Percentiles rank a stretch among this genome's conserved stretches.
phyloP scores from a whole-genome alignment of 2,113 vertebrate genomes.

The Atlantisia rogersi region DNA sequence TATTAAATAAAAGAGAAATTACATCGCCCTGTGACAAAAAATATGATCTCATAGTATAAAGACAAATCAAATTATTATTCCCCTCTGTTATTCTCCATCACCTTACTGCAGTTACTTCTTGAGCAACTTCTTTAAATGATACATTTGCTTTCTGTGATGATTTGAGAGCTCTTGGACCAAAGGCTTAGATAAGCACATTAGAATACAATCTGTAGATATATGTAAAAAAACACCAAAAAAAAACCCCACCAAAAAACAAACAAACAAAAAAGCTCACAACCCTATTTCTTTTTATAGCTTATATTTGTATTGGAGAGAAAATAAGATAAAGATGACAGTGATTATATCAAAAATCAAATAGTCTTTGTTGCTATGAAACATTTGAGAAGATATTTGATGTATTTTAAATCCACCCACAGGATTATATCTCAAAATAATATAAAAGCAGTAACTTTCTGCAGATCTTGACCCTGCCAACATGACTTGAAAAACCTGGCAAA shows the following conservation, averaged over 20 bases:
- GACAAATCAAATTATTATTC: background rate
- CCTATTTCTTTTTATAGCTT: background rate
- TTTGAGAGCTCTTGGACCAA: background rate
- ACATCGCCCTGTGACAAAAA: background rate
- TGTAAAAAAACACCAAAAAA: background rate
- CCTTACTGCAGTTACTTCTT: background rate
- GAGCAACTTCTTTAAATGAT: background rate
- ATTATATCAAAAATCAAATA: background rate
- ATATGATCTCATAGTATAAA: background rate
- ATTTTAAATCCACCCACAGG: background rate
- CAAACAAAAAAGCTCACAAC: background rate
- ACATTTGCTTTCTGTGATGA: background rate
- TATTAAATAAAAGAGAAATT: background rate
- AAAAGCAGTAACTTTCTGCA: background rate
- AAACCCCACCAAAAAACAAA: background rate
- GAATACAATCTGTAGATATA: background rate
- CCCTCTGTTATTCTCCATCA: background rate
- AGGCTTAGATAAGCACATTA: background rate
- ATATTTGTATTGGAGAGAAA: background rate
- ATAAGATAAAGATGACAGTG: background rate
- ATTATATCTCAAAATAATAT: slow-evolving; percentile 1
- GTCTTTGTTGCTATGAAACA: background rate
- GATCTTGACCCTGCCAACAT: slow-evolving; percentile 14
- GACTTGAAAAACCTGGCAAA: slow-evolving; percentile 21
- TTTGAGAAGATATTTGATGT: background rate